Evolutionary conservation across 1,140 invertebrate species (phyloP).

Genomic region (Cepaea nemoralis): DNA sequence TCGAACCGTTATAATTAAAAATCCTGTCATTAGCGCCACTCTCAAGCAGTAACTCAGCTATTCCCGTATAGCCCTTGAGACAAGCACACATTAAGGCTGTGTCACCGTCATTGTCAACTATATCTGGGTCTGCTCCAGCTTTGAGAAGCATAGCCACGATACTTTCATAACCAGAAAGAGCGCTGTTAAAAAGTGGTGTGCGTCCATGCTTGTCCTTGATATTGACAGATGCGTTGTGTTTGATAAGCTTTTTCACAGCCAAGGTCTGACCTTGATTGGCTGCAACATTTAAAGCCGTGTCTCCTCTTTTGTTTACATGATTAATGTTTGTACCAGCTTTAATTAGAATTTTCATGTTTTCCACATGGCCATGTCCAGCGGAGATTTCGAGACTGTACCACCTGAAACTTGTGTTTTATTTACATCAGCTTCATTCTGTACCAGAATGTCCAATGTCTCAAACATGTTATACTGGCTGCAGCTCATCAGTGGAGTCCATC

Average conservation of each 20-base stretch:
- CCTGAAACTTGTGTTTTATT: slow-evolving; percentile 20
- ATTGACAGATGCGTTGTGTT: background rate
- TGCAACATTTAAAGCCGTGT: slow-evolving; percentile 19
- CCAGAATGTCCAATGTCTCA: slow-evolving; percentile 1
- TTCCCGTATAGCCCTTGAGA: slow-evolving; percentile 29
- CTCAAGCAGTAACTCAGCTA: slow-evolving; percentile 35
- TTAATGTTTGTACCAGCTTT: slow-evolving; percentile 18
- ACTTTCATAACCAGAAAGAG: slow-evolving; percentile 34
- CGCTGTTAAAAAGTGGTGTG: background rate
- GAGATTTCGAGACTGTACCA: slow-evolving; percentile 26
- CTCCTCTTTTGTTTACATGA: slow-evolving; percentile 18
- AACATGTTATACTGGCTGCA: slow-evolving; percentile 8
- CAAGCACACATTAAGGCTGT: slow-evolving; percentile 42
- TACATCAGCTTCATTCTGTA: slow-evolving; percentile 19
- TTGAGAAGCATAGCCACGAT: slow-evolving; percentile 35
- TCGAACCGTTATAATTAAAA: slow-evolving; percentile 11
- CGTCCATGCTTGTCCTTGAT: slow-evolving; percentile 15
- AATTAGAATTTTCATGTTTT: slow-evolving; percentile 13
- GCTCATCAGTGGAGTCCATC: slow-evolving; percentile 24
- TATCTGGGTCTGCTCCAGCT: slow-evolving; percentile 37
- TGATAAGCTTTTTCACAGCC: slow-evolving; percentile 17
- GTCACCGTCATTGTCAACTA: slow-evolving; percentile 42
- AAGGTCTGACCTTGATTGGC: background rate
- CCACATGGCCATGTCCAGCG: slow-evolving; percentile 26
- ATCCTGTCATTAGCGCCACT: slow-evolving; percentile 26